Conservation (phyloP, 2,888 invertebrate genomes). For the Phytoseiulus persimilis region DNA sequence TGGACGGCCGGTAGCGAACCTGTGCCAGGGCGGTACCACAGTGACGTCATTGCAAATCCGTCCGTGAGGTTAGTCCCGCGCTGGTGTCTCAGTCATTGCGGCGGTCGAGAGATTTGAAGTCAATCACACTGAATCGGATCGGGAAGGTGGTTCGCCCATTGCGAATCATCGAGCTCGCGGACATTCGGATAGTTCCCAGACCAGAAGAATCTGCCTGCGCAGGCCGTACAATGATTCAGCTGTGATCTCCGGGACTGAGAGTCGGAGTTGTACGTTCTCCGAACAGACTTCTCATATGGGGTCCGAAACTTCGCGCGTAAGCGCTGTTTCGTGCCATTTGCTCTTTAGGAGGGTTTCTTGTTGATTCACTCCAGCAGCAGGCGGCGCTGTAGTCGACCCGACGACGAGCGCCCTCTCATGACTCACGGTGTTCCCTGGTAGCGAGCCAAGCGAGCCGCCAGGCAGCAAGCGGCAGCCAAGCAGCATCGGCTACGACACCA, state of each 20-base stretch:
- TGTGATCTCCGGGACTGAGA: background rate
- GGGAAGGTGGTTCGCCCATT: no score
- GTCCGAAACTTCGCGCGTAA: background rate
- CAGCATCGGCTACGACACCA: slow-evolving; percentile 5
- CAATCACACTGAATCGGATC: no score
- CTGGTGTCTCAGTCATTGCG: no score
- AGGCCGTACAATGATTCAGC: no score
- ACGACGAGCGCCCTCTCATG: background rate
- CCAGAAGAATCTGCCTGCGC: no score
- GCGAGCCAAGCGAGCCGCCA: background rate
- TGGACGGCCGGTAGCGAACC: no score
- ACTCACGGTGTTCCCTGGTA: background rate
- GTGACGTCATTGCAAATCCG: no score
- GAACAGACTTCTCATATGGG: background rate
- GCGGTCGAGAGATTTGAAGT: no score
- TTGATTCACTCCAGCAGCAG: background rate
- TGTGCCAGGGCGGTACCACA: no score
- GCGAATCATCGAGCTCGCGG: no score
- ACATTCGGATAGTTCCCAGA: no score
- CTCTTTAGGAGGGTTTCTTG: background rate
- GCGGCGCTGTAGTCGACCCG: background rate
- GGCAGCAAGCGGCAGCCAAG: background rate
- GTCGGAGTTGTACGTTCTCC: background rate
- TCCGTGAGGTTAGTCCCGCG: no score
- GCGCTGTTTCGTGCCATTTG: background rate